Conservation (phyloP, 2,888 invertebrate genomes). For the Nowickia ferox region DNA sequence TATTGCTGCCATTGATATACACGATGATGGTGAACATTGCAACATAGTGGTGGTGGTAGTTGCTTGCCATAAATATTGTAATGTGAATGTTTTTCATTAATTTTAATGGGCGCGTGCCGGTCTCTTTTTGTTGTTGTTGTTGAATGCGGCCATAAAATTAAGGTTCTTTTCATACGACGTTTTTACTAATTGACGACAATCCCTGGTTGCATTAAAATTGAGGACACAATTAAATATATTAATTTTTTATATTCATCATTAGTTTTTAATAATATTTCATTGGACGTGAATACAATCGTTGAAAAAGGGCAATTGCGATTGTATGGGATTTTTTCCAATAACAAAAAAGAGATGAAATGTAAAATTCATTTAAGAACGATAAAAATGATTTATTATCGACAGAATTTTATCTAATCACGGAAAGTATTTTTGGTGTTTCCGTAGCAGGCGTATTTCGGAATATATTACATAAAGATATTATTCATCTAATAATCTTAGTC, state of each 20-base stretch:
- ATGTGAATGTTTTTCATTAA: conserved; percentile 56
- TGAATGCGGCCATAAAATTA: conserved; percentile 49
- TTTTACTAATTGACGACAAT: conserved; percentile 54
- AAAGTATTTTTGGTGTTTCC: too few species aligned
- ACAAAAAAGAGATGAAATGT: too few species aligned
- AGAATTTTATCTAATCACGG: too few species aligned
- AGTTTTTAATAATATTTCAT: background rate
- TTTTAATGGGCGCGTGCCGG: conserved; percentile 67
- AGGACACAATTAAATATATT: conserved; percentile 47
- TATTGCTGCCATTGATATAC: conserved; percentile 40
- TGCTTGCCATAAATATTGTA: background rate
- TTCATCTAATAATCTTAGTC: too few species aligned
- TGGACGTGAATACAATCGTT: too few species aligned
- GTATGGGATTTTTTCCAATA: too few species aligned
- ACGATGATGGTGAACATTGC: conserved; percentile 24
- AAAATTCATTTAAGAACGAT: too few species aligned
- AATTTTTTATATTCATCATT: conserved; percentile 7
- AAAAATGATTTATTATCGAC: too few species aligned
- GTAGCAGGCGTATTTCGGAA: too few species aligned
- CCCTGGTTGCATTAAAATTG: conserved; percentile 43
- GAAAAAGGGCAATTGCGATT: too few species aligned
- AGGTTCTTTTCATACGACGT: conserved; percentile 42
- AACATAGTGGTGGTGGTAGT: conserved; percentile 1
- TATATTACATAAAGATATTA: too few species aligned
- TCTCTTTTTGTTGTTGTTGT: conserved; percentile 3